Evolutionary conservation across 2,797 vertebrate genomes (phyloP), one percentile per base, ranked within the genome.

Genomic region (Gorsachius magnificus): DNA sequence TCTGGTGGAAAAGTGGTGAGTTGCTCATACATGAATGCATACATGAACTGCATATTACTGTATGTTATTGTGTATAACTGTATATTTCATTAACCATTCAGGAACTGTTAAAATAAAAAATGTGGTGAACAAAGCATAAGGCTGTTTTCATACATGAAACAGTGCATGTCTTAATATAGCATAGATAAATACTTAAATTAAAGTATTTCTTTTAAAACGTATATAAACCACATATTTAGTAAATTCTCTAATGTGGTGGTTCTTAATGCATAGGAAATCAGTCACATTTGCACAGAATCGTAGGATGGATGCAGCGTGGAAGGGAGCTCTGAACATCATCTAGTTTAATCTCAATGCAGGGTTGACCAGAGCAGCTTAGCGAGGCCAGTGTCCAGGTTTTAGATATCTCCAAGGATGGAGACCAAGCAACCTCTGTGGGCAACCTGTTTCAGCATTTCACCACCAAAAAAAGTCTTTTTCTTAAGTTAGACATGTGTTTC

Each of bases 1-100:
- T 99, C 99, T 91, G 98, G 98, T 87, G 99, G 98, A 94, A 99
- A 99, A 98, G 99, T 99, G 99, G 99, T 99, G 96, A 98, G 98
- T 81, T 88, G 33, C 45, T 9, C 22, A n/a, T 35, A 14, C 12
- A 13, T n/a, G 31, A 87, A 46, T 1, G 11, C 4, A 21, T 66
- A 16, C 4, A 3, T 77, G 43, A 83, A 11, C 19, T 82, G 6
- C 70, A 31, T 79, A 25, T 77, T 64, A 21, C 14, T 41, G 38
- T 41, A 41, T 41, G 15, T 41, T 41, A 41, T 41, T 41, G 41
- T 41, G 11, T 41, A 41, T 41, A 41, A 41, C 41, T 41, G 41
- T 41, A 15, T 41, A 41, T 77, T 84, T 33, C 50, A 28, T 70
- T 53, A 85, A 84, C 17, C 19, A 33, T 68, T 75, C 57, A 80